A percentile compares a stretch with the other conserved stretches of the same genome.
Evolutionary conservation across 2,888 invertebrate genomes (phyloP).

Genomic region (Chrysotoxum bicinctum): DNA sequence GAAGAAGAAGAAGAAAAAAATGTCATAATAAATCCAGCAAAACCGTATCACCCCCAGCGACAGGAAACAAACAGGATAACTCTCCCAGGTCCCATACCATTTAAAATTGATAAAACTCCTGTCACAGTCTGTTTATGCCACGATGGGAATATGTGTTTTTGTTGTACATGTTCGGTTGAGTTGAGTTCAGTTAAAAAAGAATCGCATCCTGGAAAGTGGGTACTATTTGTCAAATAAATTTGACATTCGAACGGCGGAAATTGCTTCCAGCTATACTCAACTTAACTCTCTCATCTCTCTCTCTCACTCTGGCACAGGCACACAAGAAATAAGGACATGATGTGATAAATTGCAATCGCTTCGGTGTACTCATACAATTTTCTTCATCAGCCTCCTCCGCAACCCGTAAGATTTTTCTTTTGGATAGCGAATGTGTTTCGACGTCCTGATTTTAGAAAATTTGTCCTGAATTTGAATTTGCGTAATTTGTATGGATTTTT

Average conservation of each 20-base stretch:
- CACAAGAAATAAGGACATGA: constrained; percentile 1
- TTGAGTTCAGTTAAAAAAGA: constrained; percentile 39
- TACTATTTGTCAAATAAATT: constrained; percentile 67
- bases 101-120: constrained; percentile 61
- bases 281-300: not conserved
- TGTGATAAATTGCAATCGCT: constrained; percentile 68
- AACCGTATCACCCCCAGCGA: constrained; percentile 29
- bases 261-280: constrained; percentile 42
- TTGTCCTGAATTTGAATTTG: constrained; percentile 68
- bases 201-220: constrained; percentile 36
- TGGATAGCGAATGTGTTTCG: not conserved
- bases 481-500: constrained; percentile 69
- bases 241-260: constrained; percentile 58
- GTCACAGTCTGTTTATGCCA: constrained; percentile 33
- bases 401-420: not conserved
- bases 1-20: not conserved
- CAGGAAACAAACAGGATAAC: constrained; percentile 35
- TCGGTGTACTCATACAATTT: constrained; percentile 34
- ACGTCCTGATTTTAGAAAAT: constrained; percentile 30
- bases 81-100: constrained; percentile 21
- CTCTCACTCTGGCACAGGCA: not conserved
- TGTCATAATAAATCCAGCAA: constrained; percentile 31
- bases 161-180: not conserved
- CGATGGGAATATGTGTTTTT: constrained; percentile 7
- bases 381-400: not conserved